Evolutionary conservation across 2,797 vertebrate genomes (phyloP).

Genomic region (Gymnodraco acuticeps): DNA sequence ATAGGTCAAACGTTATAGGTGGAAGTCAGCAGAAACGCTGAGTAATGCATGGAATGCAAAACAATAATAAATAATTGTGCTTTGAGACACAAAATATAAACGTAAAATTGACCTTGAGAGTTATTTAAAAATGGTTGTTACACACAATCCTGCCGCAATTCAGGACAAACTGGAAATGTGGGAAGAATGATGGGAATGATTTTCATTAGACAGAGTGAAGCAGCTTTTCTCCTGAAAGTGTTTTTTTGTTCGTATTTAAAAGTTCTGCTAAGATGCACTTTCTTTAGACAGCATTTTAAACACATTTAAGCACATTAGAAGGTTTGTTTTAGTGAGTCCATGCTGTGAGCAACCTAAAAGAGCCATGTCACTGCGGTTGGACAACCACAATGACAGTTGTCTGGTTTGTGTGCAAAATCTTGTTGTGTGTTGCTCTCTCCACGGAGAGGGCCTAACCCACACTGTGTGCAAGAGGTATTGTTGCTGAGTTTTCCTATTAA

Average conservation of each 20-base stretch:
- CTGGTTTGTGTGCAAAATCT: conserved; percentile 34
- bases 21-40: background rate
- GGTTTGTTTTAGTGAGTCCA: conserved; percentile 35
- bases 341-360: conserved; percentile 18
- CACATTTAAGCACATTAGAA: conserved; percentile 22
- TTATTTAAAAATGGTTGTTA: conserved; percentile 24
- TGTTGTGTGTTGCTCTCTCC: conserved; percentile 19
- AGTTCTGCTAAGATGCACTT: background rate
- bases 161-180: background rate
- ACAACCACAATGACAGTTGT: conserved; percentile 59
- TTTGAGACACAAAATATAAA: conserved; percentile 12
- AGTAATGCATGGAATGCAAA: background rate
- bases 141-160: background rate
- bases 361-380: conserved; percentile 62
- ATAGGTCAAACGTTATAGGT: conserved; percentile 5
- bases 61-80: background rate
- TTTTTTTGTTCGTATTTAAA: conserved; percentile 9
- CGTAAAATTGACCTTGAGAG: conserved; percentile 1
- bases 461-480: conserved; percentile 38
- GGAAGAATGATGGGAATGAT: background rate
- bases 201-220: background rate
- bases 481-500: conserved; percentile 17
- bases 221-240: background rate
- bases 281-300: background rate
- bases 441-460: background rate